Base-by-base conservation (phyloP, 2,888 invertebrate species). In the Cheilosia variabilis region DNA sequence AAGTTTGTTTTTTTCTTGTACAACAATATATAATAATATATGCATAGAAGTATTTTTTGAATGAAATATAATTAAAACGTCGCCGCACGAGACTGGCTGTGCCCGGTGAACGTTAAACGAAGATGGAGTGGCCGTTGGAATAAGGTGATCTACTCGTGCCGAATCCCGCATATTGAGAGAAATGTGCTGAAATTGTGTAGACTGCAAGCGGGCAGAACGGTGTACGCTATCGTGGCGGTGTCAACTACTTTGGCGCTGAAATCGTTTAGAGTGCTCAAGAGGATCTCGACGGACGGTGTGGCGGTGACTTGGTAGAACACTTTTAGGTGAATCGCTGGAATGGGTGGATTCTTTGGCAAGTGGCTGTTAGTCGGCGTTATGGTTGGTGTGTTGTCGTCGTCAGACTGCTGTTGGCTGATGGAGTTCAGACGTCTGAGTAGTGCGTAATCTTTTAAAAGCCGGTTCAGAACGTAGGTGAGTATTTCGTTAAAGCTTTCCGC, bases 151-250 rank as follows among this genome's bases (percentile, higher is more conserved):
- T 92, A 95, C 90, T 95, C 95, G 91, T 96, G 95, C 89, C 97
- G 93, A 88, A 97, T 94, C 22, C 96, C 97, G 92, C 96, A 96
- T 91, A 97, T 94, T 87, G 97, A 97, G 88, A 97, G 94, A 93
- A 96, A 96, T 89, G 96, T 96, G 93, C 95, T 95, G 88, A 95
- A 95, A 93, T 95, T 96, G 93, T 96, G 96, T 90, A 97, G 94
- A 91, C 95, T 95, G 88, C 94, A 94, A 87, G 96, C 97, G 66
- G 97, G 97, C 92, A 97, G 94, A 83, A 96, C 94, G 15, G 96
- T 96, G 88, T 95, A 95, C 76, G 95, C 95, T 88, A 96, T 93
- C 66, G 88, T 87, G 90, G 91, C 89, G 91, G 93, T 88, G 90
- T 93, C 90, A 90, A 93, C 93, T 91, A 93, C 90, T 90, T 94